Conservation (phyloP, 2,888 invertebrate species). For the Synanthedon andrenaeformis region DNA sequence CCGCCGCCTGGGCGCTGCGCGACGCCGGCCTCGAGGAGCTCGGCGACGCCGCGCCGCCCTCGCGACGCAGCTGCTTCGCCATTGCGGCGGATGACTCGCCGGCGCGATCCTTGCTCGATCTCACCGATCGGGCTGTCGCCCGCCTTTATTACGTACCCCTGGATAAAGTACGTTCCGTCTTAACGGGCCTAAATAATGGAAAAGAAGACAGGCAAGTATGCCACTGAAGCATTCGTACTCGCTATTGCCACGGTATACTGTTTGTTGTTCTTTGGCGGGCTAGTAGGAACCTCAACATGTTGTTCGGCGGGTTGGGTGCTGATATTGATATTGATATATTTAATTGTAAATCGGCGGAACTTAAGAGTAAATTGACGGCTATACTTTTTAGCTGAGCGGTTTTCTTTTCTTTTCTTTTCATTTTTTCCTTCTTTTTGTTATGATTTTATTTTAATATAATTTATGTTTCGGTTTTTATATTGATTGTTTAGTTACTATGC, state of each 20-base stretch:
- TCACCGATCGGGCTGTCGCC: constrained; percentile 22
- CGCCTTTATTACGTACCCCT: constrained; percentile 17
- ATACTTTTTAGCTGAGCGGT: too few relatives aligned
- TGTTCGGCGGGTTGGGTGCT: too few relatives aligned
- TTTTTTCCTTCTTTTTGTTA: too few relatives aligned
- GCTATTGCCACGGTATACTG: neutral
- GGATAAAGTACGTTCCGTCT: constrained; percentile 2
- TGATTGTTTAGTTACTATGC: too few relatives aligned
- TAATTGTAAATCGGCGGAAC: too few relatives aligned
- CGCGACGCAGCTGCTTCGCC: constrained; percentile 33
- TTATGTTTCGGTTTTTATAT: too few relatives aligned
- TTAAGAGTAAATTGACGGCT: too few relatives aligned
- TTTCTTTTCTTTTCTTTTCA: too few relatives aligned
- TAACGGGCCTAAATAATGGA: neutral
- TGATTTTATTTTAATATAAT: too few relatives aligned
- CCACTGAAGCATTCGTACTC: neutral
- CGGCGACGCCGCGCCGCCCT: constrained; percentile 33
- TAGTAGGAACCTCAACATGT: too few relatives aligned
- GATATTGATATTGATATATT: too few relatives aligned
- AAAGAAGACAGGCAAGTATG: neutral
- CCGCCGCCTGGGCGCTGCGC: constrained; percentile 22
- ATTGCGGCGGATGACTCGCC: constrained; percentile 6
- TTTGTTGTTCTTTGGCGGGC: too few relatives aligned
- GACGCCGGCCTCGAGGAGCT: constrained; percentile 38
- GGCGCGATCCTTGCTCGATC: constrained; percentile 38